A percentile compares a stretch with the other conserved stretches of the same genome.
Evolutionary conservation across 2,797 vertebrate species (phyloP).

Genomic region (Urophycis tenuis): DNA sequence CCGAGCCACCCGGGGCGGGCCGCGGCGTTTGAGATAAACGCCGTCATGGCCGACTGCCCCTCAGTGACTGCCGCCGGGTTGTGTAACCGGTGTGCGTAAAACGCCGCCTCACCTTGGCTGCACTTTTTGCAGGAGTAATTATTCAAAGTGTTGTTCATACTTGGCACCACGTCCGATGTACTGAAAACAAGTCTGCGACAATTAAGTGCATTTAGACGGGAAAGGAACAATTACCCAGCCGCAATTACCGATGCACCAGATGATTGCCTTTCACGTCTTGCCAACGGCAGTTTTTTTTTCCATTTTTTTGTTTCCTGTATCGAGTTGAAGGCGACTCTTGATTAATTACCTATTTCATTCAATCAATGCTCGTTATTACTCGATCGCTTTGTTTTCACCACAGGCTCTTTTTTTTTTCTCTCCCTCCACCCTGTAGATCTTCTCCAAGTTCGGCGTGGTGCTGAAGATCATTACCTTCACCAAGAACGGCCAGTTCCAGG

Average conservation of each 20-base stretch:
- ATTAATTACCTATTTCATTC: not conserved
- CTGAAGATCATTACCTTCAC: conserved; percentile 98
- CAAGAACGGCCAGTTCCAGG: conserved; percentile 98
- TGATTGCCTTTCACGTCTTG: not conserved
- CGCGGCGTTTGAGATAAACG: not conserved
- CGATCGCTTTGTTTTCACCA: not conserved
- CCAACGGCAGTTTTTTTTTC: not conserved
- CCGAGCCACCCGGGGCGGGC: too few species aligned
- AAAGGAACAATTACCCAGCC: not conserved
- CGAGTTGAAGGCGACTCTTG: not conserved
- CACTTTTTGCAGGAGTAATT: not conserved
- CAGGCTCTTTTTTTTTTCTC: not conserved
- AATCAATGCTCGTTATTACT: not conserved
- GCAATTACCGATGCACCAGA: not conserved
- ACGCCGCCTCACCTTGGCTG: not conserved
- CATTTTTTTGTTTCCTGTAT: not conserved
- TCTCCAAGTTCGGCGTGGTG: conserved; percentile 78
- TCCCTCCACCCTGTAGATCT: conserved; percentile 53
- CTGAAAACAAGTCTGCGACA: not conserved
- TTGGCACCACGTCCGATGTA: not conserved
- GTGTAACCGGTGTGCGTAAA: not conserved
- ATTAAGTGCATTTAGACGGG: not conserved
- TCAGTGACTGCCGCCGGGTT: not conserved
- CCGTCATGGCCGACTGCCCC: not conserved
- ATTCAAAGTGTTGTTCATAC: not conserved